Conservation (phyloP, 2,797 vertebrate genomes). For the Zenarchopterus dispar region DNA sequence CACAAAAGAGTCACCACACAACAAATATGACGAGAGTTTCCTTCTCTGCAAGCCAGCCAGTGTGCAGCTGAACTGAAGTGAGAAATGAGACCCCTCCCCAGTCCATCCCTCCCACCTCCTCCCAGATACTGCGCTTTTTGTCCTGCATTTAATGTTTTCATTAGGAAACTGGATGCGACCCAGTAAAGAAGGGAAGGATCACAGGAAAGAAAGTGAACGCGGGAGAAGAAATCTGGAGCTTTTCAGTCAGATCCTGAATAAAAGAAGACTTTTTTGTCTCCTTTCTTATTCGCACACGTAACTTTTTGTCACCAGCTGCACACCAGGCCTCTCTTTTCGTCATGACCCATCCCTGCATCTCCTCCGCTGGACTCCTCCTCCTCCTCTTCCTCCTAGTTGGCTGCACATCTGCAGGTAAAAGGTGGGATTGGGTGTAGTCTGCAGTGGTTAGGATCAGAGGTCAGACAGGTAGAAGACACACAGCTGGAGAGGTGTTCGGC, state of each 20-base stretch:
- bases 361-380: slow-evolving; percentile 62
- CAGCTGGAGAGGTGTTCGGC: too few relatives aligned
- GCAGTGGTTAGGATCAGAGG: neutral
- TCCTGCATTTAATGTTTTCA: slow-evolving; percentile 74
- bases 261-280: slow-evolving; percentile 2
- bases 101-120: slow-evolving; percentile 47
- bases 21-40: slow-evolving; percentile 8
- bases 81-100: slow-evolving; percentile 64
- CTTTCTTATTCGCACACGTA: neutral
- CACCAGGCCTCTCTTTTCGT: slow-evolving; percentile 29
- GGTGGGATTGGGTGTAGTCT: neutral
- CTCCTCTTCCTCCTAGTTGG: slow-evolving; percentile 78
- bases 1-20: neutral
- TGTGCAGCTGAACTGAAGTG: slow-evolving; percentile 28
- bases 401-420: slow-evolving; percentile 76
- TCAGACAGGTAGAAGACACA: neutral
- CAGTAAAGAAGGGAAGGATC: slow-evolving; percentile 36
- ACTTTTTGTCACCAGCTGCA: slow-evolving; percentile 12
- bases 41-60: neutral
- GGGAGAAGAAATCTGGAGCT: neutral
- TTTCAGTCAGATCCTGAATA: slow-evolving; percentile 10
- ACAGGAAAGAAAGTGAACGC: slow-evolving; percentile 10
- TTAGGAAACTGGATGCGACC: slow-evolving; percentile 70
- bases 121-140: slow-evolving; percentile 68
- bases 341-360: slow-evolving; percentile 56